Percentiles rank a stretch among this genome's conserved stretches.
Evolutionary conservation across 2,888 invertebrate species (phyloP).

Genomic region (Caradrina clavipalpis): DNA sequence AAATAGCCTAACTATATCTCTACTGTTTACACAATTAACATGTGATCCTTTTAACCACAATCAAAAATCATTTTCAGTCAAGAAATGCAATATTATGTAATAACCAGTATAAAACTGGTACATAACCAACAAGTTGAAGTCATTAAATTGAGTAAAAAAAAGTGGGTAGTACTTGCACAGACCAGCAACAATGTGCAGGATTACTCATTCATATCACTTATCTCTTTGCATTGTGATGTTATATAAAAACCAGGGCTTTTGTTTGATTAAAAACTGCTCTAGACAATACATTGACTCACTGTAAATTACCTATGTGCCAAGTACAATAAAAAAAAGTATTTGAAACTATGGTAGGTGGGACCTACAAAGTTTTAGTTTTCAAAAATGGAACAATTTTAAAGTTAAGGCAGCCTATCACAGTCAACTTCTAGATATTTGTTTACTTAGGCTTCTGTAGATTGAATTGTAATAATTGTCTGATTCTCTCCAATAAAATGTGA

Average conservation of each 20-base stretch:
- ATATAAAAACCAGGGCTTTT: slow-evolving; percentile 53
- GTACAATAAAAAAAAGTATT: not conserved
- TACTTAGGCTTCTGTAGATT: not conserved
- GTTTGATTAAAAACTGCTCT: slow-evolving; percentile 42
- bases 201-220: slow-evolving; percentile 60
- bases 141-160: slow-evolving; percentile 29
- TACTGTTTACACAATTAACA: not conserved
- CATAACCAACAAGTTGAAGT: slow-evolving; percentile 28
- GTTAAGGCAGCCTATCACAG: not conserved
- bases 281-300: slow-evolving; percentile 54
- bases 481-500: slow-evolving; percentile 6
- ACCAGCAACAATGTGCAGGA: slow-evolving; percentile 38
- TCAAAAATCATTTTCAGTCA: slow-evolving; percentile 8
- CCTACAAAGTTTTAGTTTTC: not conserved
- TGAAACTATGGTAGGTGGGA: not conserved
- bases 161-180: slow-evolving; percentile 39
- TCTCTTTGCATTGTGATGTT: slow-evolving; percentile 53
- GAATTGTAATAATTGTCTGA: not conserved
- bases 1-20: not conserved
- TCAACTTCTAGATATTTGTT: not conserved
- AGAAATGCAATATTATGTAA: slow-evolving; percentile 31
- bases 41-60: not conserved
- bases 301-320: slow-evolving; percentile 14
- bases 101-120: slow-evolving; percentile 32
- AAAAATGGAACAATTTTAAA: not conserved